Conservation (phyloP, 2,888 invertebrate species). For the Sminthurinus aureus region DNA sequence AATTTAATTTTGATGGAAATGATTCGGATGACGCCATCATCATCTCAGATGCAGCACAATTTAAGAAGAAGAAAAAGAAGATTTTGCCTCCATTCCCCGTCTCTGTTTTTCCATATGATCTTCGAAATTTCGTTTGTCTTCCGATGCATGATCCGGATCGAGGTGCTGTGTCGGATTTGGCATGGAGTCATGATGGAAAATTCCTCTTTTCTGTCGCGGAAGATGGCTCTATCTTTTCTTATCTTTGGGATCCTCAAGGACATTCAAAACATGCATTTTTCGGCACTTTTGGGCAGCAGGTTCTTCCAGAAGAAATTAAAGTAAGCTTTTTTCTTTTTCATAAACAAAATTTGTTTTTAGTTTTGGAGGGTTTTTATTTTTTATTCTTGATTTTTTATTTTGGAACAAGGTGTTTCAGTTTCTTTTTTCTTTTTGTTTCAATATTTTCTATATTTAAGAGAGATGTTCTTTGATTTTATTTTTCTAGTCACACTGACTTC, state of each 20-base stretch:
- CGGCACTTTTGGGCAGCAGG: not conserved
- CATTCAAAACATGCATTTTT: conserved; percentile 22
- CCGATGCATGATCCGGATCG: conserved; percentile 79
- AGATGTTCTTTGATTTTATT: not conserved
- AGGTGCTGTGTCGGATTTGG: conserved; percentile 72
- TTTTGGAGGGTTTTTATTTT: not conserved
- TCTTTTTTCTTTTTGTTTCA: not conserved
- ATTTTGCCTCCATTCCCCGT: conserved; percentile 45
- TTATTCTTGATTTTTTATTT: not conserved
- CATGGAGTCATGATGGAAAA: conserved; percentile 69
- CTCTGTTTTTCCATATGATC: conserved; percentile 56
- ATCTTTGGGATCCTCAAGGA: conserved; percentile 67
- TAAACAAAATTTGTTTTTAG: not conserved
- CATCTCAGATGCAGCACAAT: not conserved
- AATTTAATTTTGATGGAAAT: not conserved
- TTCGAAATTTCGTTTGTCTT: conserved; percentile 73
- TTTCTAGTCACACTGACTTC: not conserved
- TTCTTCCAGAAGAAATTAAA: not conserved
- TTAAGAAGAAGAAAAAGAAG: conserved; percentile 35
- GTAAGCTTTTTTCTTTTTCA: not conserved
- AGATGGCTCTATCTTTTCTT: conserved; percentile 82
- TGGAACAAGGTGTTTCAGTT: not conserved
- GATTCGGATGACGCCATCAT: conserved; percentile 9
- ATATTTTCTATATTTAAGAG: not conserved
- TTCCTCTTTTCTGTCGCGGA: conserved; percentile 72